These are phyloP conservation scores for Prunella himalayana DNA, from an alignment of 2,113 vertebrate species.

Conservation along the genomic window DNA sequence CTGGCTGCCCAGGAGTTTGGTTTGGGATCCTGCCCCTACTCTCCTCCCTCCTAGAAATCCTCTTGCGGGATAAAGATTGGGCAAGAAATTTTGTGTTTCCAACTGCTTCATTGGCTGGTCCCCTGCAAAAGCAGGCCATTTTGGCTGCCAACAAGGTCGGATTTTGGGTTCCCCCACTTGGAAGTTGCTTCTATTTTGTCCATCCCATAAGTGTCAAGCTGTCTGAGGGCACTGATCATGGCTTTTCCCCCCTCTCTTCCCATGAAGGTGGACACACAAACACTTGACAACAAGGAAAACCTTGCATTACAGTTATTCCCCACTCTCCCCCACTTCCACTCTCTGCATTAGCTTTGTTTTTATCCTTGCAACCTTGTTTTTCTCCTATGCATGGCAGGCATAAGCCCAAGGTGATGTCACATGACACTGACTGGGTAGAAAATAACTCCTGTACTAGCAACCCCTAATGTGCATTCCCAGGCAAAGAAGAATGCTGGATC, in stretches of 20 bases:
- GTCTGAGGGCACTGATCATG: background rate
- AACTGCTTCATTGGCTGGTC: background rate
- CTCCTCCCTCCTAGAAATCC: constrained; percentile 1
- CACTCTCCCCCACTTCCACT: background rate
- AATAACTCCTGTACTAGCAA: background rate
- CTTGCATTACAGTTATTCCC: background rate
- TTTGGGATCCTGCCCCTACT: constrained; percentile 34
- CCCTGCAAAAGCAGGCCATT: background rate
- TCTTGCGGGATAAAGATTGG: background rate
- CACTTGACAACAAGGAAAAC: background rate
- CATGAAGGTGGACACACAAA: background rate
- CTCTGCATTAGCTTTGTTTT: background rate
- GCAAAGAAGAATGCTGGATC: background rate
- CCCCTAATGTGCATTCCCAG: background rate
- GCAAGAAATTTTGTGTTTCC: constrained; percentile 3
- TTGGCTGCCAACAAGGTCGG: background rate
- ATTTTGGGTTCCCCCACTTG: background rate
- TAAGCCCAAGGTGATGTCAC: background rate
- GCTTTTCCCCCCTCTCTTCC: background rate
- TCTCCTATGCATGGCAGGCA: background rate
- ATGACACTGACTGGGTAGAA: background rate
- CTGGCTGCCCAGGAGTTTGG: constrained; percentile 38
- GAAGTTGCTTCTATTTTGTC: background rate
- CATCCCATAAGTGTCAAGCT: background rate
- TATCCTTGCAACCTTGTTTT: background rate